Conservation (phyloP, 1,140 invertebrate genomes). For the Ceratitis capitata region DNA sequence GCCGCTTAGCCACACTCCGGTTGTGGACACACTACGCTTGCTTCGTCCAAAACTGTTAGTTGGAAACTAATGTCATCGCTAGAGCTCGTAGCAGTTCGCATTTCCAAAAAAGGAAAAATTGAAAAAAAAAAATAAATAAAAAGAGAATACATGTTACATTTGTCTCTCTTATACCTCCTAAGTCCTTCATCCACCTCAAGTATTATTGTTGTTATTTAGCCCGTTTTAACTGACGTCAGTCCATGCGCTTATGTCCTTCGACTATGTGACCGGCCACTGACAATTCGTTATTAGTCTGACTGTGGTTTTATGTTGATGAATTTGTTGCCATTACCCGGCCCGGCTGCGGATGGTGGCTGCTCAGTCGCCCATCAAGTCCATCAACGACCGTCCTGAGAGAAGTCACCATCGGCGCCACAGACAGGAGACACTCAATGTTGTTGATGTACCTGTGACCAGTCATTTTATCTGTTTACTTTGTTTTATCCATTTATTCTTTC, state of each 20-base stretch:
- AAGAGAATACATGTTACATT: neutral
- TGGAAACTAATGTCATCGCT: neutral
- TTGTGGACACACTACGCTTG: neutral
- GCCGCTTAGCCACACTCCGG: neutral
- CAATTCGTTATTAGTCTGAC: constrained; percentile 13
- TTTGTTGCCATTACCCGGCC: constrained; percentile 9
- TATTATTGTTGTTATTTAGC: neutral
- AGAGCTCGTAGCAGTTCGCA: neutral
- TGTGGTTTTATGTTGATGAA: constrained; percentile 38
- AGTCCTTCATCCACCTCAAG: neutral
- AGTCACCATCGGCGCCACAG: neutral
- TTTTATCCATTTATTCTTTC: neutral
- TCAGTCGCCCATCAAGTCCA: neutral
- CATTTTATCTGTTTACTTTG: neutral
- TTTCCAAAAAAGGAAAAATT: neutral
- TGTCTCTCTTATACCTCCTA: neutral
- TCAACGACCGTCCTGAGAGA: too few species aligned
- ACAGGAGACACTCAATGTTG: neutral
- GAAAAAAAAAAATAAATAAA: neutral
- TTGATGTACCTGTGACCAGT: neutral
- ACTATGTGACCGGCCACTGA: neutral
- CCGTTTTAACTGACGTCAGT: neutral
- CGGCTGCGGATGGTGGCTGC: too few species aligned
- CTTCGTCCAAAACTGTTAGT: neutral
- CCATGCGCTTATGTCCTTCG: neutral